Percentiles rank a stretch among this genome's conserved stretches.
Conservation (phyloP, 2,113 vertebrate species). For the Larimichthys crocea region DNA sequence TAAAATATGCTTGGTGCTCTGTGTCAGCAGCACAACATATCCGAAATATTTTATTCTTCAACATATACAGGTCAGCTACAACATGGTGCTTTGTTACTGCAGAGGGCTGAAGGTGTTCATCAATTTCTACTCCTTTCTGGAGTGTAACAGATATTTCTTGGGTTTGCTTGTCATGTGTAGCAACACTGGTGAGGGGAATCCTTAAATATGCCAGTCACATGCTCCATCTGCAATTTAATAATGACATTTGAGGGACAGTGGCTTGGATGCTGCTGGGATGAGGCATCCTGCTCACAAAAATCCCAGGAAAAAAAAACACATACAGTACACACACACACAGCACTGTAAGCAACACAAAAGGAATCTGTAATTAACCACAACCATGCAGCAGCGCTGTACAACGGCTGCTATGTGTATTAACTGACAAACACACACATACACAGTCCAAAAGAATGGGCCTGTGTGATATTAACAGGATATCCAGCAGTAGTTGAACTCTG, state of each 20-base stretch:
- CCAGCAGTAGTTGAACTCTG: constrained; percentile 72
- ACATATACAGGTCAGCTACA: background rate
- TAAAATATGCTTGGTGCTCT: background rate
- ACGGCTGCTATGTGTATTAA: constrained; percentile 60
- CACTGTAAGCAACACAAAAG: constrained; percentile 63
- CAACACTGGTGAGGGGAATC: background rate
- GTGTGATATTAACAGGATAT: constrained; percentile 82
- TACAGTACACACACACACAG: constrained; percentile 29
- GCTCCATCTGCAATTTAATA: constrained; percentile 15
- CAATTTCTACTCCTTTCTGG: background rate
- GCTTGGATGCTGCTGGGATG: constrained; percentile 35
- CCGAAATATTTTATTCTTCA: background rate
- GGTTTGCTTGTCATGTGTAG: background rate
- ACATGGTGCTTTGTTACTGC: background rate
- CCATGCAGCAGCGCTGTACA: constrained; percentile 59
- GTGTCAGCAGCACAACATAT: too few species aligned
- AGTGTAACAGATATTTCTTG: background rate
- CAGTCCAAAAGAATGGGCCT: constrained; percentile 65
- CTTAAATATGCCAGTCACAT: constrained; percentile 23
- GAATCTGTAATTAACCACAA: constrained; percentile 69
- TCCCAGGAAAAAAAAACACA: background rate
- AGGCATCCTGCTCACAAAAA: constrained; percentile 31
- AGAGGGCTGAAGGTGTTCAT: background rate
- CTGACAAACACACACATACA: constrained; percentile 59
- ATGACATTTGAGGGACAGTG: constrained; percentile 48